Percentiles rank a stretch among this genome's conserved stretches.
Evolutionary conservation across 2,888 invertebrate genomes (phyloP).

Genomic region (Fissipunctia ypsillon): DNA sequence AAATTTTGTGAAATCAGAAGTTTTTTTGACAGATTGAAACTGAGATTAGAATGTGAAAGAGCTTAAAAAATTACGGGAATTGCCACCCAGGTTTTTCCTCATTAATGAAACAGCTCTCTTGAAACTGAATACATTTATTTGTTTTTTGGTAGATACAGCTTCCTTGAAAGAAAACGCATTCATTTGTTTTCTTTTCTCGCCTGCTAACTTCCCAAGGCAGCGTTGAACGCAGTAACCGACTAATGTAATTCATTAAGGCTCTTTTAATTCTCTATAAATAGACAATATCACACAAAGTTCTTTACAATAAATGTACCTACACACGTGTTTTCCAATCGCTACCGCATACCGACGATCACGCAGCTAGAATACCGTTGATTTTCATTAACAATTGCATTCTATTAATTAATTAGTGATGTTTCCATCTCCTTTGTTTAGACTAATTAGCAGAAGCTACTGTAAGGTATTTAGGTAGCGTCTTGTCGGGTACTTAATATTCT

Average conservation of each 20-base stretch:
- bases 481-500: neutral
- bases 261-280: constrained; percentile 4
- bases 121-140: neutral
- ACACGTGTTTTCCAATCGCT: constrained; percentile 44
- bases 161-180: neutral
- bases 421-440: constrained; percentile 40
- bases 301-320: neutral
- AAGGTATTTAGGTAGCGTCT: constrained; percentile 8
- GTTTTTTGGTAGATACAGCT: neutral
- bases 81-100: too few relatives aligned
- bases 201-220: constrained; percentile 4
- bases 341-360: constrained; percentile 52
- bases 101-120: neutral
- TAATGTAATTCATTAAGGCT: neutral
- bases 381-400: constrained; percentile 53
- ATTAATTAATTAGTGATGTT: constrained; percentile 47
- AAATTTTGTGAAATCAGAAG: too few relatives aligned
- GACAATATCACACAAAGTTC: neutral
- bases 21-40: too few relatives aligned
- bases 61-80: too few relatives aligned
- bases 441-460: neutral
- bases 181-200: neutral
- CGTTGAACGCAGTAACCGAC: too few relatives aligned
- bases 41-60: too few relatives aligned
- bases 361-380: constrained; percentile 49